These are phyloP conservation scores for Poecilia velifera DNA, from an alignment of 2,797 vertebrate genomes.

Conservation along the genomic window DNA sequence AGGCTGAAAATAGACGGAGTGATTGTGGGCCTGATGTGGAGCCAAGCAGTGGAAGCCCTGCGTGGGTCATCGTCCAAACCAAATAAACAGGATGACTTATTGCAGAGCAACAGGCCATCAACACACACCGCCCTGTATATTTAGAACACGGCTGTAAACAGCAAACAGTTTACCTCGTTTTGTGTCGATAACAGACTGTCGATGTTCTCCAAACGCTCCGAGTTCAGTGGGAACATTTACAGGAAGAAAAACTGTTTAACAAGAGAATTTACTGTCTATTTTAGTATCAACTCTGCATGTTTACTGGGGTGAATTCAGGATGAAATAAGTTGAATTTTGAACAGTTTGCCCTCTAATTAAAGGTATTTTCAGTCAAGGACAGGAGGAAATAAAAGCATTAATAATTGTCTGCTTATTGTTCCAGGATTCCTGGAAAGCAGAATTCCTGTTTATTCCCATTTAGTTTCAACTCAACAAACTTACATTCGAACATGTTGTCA, in stretches of 20 bases:
- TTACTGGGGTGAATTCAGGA: background rate
- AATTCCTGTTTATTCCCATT: background rate
- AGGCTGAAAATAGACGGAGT: slow-evolving; percentile 53
- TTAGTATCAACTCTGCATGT: background rate
- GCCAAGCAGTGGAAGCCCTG: slow-evolving; percentile 54
- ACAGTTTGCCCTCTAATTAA: background rate
- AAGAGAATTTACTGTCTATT: background rate
- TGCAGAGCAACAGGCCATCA: slow-evolving; percentile 35
- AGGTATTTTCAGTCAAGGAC: background rate
- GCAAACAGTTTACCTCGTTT: slow-evolving; percentile 14
- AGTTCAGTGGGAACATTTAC: background rate
- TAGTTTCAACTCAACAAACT: background rate
- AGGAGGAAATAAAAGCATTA: background rate
- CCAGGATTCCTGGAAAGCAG: background rate
- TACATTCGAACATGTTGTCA: background rate
- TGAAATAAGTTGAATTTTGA: background rate
- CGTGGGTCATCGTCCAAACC: slow-evolving; percentile 46
- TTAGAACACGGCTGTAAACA: slow-evolving; percentile 45
- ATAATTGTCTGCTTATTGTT: background rate
- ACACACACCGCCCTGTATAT: slow-evolving; percentile 39
- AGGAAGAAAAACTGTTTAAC: background rate
- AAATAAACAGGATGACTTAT: slow-evolving; percentile 67
- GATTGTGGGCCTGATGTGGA: slow-evolving; percentile 38
- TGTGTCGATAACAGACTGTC: background rate
- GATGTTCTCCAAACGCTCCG: background rate